Conservation (phyloP, 2,888 invertebrate genomes). For the Frankliniella intonsa region DNA sequence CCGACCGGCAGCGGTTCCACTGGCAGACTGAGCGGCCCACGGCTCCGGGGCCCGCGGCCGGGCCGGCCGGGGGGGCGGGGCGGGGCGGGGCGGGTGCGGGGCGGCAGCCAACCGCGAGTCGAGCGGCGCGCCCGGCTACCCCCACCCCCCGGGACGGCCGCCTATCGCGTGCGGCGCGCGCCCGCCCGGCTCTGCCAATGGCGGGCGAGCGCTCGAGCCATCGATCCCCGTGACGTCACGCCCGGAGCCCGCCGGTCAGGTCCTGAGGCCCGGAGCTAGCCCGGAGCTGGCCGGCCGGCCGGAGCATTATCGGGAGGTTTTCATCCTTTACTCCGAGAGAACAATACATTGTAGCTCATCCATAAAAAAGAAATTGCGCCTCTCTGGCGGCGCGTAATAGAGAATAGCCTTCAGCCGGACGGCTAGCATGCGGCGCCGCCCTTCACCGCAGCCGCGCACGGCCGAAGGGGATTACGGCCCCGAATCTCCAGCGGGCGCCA, state of each 20-base stretch:
- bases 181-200: slow-evolving; percentile 31
- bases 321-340: not conserved
- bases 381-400: not conserved
- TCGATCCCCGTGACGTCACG: slow-evolving; percentile 20
- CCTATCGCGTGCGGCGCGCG: slow-evolving; percentile 27
- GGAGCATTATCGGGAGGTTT: not conserved
- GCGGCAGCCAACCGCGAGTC: slow-evolving; percentile 27
- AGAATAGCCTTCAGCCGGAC: not conserved
- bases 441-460: no score
- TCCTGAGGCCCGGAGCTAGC: no score
- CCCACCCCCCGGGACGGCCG: slow-evolving; percentile 32
- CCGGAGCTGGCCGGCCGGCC: not conserved
- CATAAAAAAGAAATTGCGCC: not conserved
- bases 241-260: not conserved
- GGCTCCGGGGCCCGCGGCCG: slow-evolving; percentile 32
- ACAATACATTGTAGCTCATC: slow-evolving; percentile 14
- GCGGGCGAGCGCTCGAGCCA: not conserved
- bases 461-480: no score
- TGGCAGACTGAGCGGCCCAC: not conserved
- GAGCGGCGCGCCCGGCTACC: slow-evolving; percentile 30
- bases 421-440: no score
- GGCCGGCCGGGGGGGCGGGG: slow-evolving; percentile 34
- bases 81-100: slow-evolving; percentile 31
- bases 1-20: slow-evolving; percentile 2
- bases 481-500: no score